Evolutionary conservation across 2,888 invertebrate genomes (phyloP), one percentile per base, ranked within the genome.

Genomic region (Cantharis nigra): DNA sequence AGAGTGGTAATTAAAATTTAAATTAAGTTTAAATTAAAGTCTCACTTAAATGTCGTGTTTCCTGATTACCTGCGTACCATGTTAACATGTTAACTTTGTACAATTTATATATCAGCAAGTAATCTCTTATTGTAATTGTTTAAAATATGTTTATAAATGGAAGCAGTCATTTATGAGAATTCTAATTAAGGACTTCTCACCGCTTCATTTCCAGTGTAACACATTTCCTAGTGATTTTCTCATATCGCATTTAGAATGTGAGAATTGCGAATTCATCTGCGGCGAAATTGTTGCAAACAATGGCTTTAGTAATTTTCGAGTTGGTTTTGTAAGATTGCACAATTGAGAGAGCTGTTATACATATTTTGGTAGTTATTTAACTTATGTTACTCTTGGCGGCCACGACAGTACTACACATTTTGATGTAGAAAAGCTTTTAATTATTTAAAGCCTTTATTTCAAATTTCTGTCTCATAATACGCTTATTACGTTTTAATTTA

Each of bases 241-340:
- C 74, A 74, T 63, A 74, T 67, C 69, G 33, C 73, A 67, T 69
- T 72, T 63, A 69, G 28, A 65, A 49, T 74, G 74, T 74, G 74
- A 67, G 74, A 74, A 74, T 62, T 63, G 69, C 18, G 26, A 63
- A 69, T 69, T 74, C 63, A 69, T 74, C 63, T 69, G 26, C 14
- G 18, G 28, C 62, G 69, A 63, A 69, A 74, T 16, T 16, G 16
- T 30, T 26, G 16, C 23, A 63, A 74, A 74, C 69, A 74, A 74
- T 69, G 28, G 62, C 74, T 69, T 64, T 63, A 69, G 63, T 63
- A 74, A 74, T 69, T 69, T 74, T 63, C 28, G 65, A 33, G 72
- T 67, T 23, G 20, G 23, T 67, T 67, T 67, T 67, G 65, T 63
- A 62, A 23, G 14, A 74, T 69, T 63, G 63, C 69, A 33, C 69